A percentile compares a stretch with the other conserved stretches of the same genome.
phyloP scores from a whole-genome alignment of 2,113 vertebrate genomes.

The Athene cunicularia region DNA sequence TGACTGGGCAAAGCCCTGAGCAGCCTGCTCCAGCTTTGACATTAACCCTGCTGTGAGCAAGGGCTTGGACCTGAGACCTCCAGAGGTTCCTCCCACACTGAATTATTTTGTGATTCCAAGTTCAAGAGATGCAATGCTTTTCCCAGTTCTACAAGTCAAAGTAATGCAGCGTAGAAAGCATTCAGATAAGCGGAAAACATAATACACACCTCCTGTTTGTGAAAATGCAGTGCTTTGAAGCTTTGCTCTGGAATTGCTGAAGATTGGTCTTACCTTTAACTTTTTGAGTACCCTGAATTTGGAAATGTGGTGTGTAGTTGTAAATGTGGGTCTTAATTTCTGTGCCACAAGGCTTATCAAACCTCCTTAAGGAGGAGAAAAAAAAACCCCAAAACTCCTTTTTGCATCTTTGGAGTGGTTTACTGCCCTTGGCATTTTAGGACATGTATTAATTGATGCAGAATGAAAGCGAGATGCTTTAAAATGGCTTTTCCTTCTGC shows the following conservation, averaged over 20 bases:
- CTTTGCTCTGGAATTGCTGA: background rate
- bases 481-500: background rate
- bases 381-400: too few species aligned
- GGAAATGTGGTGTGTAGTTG: background rate
- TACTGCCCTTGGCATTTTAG: background rate
- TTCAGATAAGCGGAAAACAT: background rate
- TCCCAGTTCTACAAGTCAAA: background rate
- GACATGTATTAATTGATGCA: background rate
- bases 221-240: background rate
- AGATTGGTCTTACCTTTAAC: background rate
- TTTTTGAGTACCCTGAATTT: background rate
- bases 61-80: background rate
- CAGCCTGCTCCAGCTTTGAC: background rate
- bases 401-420: background rate
- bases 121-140: background rate
- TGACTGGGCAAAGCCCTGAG: background rate
- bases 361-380: background rate
- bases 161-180: background rate
- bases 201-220: background rate
- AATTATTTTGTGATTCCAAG: background rate
- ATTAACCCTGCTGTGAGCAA: background rate
- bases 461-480: background rate
- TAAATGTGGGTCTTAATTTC: background rate
- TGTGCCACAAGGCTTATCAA: background rate
- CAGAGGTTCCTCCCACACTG: background rate